Evolutionary conservation across 37 sponge, comb jelly and placozoan species (phyloP), one percentile per base, ranked within the genome.

Genomic region (Crambe crambe): DNA sequence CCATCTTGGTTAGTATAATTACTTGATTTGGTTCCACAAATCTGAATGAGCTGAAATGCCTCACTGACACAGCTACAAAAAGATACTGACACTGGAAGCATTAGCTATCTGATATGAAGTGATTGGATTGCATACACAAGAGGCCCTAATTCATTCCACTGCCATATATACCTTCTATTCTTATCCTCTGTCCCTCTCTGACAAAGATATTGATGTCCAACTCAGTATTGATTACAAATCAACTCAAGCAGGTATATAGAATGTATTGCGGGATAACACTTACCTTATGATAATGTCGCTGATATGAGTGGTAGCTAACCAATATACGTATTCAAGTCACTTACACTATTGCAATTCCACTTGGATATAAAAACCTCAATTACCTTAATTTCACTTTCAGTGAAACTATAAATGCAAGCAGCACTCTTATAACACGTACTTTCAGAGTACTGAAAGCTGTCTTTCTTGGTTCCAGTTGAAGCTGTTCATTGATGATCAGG

Each of bases 91-190:
- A 31, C 34, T 67, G 0, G 43, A 58, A 22, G 75, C 90, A 0
- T n/a, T n/a, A n/a, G n/a, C 41, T 94, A 21, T n/a, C 35, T 25
- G 94, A 94, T 63, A 90, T 94, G 96, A 93, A 31, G 79, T 92
- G 1, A 68, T 76, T 38, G 81, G 39, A 8, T 40, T 96, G 1
- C 70, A 81, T 68, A 89, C 91, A 18, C 34, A 63, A 1, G 51
- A 57, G 21, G 88, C 78, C 71, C 35, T 23, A 42, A 2, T 78
- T 87, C 51, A 31, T 51, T 0, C 43, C 47, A 9, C 93, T 92
- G 41, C 68, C 66, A 22, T 87, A 87, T 1, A 36, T 80, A 74
- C 96, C 96, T 20, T 27, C 38, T 5, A 59, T 96, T 39, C 71
- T 89, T 10, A 73, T 56, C 43, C 92, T 89, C 74, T 38, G 29